These are phyloP conservation scores for Trematomus loennbergii DNA, from an alignment of 2,113 vertebrate genomes.

Conservation along the genomic window DNA sequence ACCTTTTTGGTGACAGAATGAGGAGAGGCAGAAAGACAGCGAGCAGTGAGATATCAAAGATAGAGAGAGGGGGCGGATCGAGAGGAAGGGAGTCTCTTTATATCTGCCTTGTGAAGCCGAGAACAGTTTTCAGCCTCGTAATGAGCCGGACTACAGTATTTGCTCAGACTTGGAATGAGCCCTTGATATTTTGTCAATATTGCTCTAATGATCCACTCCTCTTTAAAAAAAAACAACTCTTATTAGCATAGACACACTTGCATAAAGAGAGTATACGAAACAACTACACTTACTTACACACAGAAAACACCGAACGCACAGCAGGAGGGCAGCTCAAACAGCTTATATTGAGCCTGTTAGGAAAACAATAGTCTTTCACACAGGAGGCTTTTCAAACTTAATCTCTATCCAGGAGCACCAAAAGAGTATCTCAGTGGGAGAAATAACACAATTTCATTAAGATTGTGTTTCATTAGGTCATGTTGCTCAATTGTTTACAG, in stretches of 20 bases:
- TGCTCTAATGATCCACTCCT: slow-evolving; percentile 6
- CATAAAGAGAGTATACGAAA: background rate
- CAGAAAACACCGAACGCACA: background rate
- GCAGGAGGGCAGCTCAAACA: slow-evolving; percentile 6
- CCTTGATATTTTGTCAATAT: slow-evolving; percentile 39
- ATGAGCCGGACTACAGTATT: slow-evolving; percentile 52
- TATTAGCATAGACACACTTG: slow-evolving; percentile 1
- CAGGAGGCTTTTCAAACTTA: background rate
- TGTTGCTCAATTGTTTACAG: background rate
- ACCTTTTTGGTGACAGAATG: slow-evolving; percentile 24
- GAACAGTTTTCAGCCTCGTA: slow-evolving; percentile 47
- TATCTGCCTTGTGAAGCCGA: slow-evolving; percentile 42
- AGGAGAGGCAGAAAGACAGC: background rate
- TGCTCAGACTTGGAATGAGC: slow-evolving; percentile 50
- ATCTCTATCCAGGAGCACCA: slow-evolving; percentile 8
- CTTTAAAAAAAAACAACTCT: slow-evolving; percentile 37
- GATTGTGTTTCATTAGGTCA: background rate
- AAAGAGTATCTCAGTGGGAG: background rate
- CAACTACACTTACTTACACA: background rate
- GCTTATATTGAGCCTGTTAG: background rate
- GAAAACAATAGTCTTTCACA: slow-evolving; percentile 19
- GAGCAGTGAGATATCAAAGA: slow-evolving; percentile 18
- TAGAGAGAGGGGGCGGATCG: background rate
- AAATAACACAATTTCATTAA: background rate
- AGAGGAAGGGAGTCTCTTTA: slow-evolving; percentile 15